These are phyloP conservation scores for Erpornis zantholeuca DNA, from an alignment of 2,113 vertebrate species.

Conservation along the genomic window DNA sequence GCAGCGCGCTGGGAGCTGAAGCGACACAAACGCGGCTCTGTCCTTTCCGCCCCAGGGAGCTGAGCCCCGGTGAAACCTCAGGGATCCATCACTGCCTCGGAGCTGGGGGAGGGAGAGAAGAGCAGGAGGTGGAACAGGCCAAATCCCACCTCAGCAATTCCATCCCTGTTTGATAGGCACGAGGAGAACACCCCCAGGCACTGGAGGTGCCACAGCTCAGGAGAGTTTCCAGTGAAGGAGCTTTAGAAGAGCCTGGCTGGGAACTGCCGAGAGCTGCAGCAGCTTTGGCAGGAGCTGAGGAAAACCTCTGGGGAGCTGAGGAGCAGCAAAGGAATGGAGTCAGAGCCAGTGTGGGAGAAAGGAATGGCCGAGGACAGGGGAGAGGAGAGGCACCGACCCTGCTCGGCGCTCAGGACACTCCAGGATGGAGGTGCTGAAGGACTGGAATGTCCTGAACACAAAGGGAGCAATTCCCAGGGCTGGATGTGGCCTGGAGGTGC, in stretches of 20 bases:
- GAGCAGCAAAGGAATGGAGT: not conserved
- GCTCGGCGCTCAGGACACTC: not conserved
- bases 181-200: not conserved
- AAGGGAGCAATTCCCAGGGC: not conserved
- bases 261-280: not conserved
- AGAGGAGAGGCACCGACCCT: not conserved
- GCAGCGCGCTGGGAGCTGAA: not conserved
- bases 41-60: not conserved
- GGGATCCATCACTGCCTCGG: not conserved
- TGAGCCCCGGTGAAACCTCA: not conserved
- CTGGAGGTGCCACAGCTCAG: not conserved
- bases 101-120: not conserved
- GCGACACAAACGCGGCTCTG: not conserved
- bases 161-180: too few relatives aligned
- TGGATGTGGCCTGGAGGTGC: not conserved
- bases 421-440: not conserved
- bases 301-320: not conserved
- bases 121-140: not conserved
- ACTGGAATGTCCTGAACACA: accelerated
- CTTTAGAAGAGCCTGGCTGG: not conserved
- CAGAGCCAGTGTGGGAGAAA: not conserved
- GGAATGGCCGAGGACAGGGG: not conserved
- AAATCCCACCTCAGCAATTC: not conserved
- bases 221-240: not conserved
- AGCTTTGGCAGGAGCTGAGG: not conserved